Conservation (phyloP, 2,888 invertebrate species). For the Elegia similella region DNA sequence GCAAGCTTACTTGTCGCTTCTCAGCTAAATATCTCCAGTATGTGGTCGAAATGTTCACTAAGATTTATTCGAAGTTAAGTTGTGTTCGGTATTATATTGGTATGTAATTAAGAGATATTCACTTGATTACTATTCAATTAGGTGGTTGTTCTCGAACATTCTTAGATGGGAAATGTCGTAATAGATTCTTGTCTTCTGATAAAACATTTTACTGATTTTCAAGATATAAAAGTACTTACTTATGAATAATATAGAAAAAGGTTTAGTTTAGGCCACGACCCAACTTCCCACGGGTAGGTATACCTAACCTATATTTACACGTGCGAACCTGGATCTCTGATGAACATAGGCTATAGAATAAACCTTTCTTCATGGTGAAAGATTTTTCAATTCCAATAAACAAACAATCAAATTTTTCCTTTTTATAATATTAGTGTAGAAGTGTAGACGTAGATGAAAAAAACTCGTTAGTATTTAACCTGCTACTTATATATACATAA, state of each 20-base stretch:
- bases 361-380: no score
- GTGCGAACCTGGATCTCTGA: no score
- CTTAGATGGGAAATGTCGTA: conserved; percentile 1
- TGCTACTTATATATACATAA: no score
- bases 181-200: neutral
- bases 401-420: no score
- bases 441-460: no score
- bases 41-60: conserved; percentile 1
- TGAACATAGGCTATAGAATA: no score
- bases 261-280: no score
- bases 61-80: conserved; percentile 1
- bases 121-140: conserved; percentile 4
- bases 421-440: no score
- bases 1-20: neutral
- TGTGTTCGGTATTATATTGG: conserved; percentile 6
- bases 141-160: neutral
- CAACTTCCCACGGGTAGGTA: no score
- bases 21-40: neutral
- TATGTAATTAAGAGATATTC: conserved; percentile 6
- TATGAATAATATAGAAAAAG: neutral
- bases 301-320: no score
- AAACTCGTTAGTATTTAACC: no score
- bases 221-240: neutral
- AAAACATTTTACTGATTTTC: neutral
- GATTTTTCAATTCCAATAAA: no score